Conservation (phyloP, 92 coral and sea anemone species). For the Phenganax stokvisi region DNA sequence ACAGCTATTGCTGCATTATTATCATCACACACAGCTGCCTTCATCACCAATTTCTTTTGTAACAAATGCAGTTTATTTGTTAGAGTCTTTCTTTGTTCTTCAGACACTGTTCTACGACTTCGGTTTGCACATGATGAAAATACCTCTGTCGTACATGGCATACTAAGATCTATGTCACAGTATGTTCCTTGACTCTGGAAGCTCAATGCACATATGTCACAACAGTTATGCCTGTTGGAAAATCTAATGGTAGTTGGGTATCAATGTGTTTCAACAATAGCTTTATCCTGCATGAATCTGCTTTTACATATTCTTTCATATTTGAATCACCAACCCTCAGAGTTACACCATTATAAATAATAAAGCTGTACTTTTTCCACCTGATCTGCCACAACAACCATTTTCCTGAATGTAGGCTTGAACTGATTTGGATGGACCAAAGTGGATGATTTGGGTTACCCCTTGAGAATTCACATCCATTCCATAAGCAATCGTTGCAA, state of each 20-base stretch:
- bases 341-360: conserved; percentile 43
- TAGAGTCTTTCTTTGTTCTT: conserved; percentile 17
- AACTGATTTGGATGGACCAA: conserved; percentile 53
- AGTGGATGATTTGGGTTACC: conserved; percentile 46
- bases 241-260: neutral
- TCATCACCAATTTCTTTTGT: conserved; percentile 25
- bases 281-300: conserved; percentile 34
- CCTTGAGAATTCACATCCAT: conserved; percentile 40
- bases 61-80: conserved; percentile 23
- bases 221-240: conserved; percentile 43
- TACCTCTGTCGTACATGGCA: conserved; percentile 30
- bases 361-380: conserved; percentile 41
- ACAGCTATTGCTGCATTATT: conserved; percentile 12
- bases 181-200: conserved; percentile 39
- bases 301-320: conserved; percentile 48
- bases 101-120: conserved; percentile 18
- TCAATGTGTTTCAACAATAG: conserved; percentile 34
- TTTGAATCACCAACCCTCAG: conserved; percentile 34
- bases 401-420: conserved; percentile 46
- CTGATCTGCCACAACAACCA: conserved; percentile 45
- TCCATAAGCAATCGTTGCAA: conserved; percentile 34
- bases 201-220: conserved; percentile 29
- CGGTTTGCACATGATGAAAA: neutral
- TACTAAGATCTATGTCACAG: conserved; percentile 45
- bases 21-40: conserved; percentile 24